Conservation (phyloP, 2,888 invertebrate genomes). For the Unio pictorum region DNA sequence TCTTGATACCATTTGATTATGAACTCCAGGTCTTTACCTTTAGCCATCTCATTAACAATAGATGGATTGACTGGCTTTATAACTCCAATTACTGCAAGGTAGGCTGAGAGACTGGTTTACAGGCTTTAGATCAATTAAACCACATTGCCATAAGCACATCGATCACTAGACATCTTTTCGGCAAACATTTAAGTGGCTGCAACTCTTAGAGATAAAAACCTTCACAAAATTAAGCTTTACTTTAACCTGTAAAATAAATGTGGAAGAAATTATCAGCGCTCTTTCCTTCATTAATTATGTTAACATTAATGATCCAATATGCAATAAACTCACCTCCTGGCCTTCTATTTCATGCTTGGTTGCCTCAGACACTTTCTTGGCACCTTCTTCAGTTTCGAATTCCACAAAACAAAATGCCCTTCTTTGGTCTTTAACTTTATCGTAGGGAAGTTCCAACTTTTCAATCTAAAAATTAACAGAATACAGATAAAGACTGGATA, state of each 20-base stretch:
- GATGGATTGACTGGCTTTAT: no score
- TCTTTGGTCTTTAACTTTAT: slow-evolving; percentile 96
- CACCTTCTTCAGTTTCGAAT: slow-evolving; percentile 95
- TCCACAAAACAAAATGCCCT: slow-evolving; percentile 98
- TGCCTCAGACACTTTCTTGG: slow-evolving; percentile 78
- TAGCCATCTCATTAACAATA: no score
- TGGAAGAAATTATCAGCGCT: slow-evolving; percentile 8
- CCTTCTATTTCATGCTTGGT: slow-evolving; percentile 76
- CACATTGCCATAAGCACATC: no score
- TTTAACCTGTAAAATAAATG: slow-evolving; percentile 5
- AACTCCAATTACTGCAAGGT: no score
- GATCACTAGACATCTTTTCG: no score
- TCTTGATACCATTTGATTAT: slow-evolving; percentile 12
- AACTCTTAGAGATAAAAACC: no score
- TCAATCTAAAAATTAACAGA: slow-evolving; percentile 79
- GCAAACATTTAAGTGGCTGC: no score
- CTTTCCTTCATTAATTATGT: background rate
- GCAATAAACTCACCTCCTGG: slow-evolving; percentile 84
- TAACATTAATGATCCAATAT: slow-evolving; percentile 6
- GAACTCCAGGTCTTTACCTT: no score
- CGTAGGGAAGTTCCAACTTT: slow-evolving; percentile 96
- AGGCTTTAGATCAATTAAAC: no score
- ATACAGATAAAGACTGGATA: no score
- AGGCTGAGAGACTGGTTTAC: no score
- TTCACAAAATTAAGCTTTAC: no score